Evolutionary conservation across 92 coral and sea anemone genomes (phyloP), one percentile per base, ranked within the genome.

Genomic region (Hydrozoanthus gracilis): DNA sequence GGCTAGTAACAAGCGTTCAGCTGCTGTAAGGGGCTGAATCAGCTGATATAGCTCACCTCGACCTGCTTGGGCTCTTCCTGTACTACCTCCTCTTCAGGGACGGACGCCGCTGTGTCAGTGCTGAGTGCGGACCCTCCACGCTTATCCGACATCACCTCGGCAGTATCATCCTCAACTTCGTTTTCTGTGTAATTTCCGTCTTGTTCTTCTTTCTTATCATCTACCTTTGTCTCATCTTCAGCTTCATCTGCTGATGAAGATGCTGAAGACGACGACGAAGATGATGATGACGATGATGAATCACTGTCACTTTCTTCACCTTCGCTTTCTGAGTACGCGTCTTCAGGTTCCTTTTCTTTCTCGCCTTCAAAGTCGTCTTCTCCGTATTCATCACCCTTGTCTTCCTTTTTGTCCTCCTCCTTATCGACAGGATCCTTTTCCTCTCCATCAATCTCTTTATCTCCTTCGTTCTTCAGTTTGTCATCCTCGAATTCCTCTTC

Each of bases 331-430:
- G 88, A 72, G 4, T 84, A 77, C 49, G 70, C 68, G 39, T 82
- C 86, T n/a, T 70, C 79, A 20, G 55, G 12, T 66, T 92, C 82
- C 50, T 65, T 90, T 75, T 92, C 88, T 70, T 79, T 93, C 68
- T 93, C 96, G 0, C 93, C 79, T 62, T 95, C 93, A 74, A 93
- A 93, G 64, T 91, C 39, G 39, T 27, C 97, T 78, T 92, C 93
- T 45, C 88, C 87, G 73, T 94, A 94, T 17, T 92, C 86, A 8
- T 88, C 88, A 27, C 61, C 51, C 51, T 27, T 27, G 39, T 71
- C 78, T 12, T 85, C 49, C 15, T 68, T n/a, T 68, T 68, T 68
- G 47, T 68, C 95, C 46, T 92, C 93, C 48, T 4, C 27, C 47
- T 68, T 68, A 27, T 68, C 15, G 44, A 35, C 49, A 17, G 17